Base-by-base conservation (phyloP, 2,888 invertebrate genomes). In the Drosophila pullipes region DNA sequence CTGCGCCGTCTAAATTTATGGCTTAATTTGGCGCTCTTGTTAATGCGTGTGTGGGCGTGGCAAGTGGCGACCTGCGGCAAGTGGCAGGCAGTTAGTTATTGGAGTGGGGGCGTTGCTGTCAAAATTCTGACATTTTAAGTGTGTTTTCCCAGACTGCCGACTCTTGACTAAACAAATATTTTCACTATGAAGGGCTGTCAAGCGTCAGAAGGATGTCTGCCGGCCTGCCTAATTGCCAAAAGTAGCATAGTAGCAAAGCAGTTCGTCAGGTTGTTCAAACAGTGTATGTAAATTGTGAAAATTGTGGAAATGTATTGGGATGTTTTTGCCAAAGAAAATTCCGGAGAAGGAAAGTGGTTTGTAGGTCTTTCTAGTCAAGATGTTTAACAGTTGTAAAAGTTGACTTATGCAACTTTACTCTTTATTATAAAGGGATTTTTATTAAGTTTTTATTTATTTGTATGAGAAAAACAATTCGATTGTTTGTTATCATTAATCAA, bases 21-120 rank as follows among this genome's bases (percentile, higher is more conserved):
- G 85, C 85, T 85, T 85, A 88, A 85, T 88, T 88, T 85, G 85
- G 83, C 77, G 85, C 76, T 88, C 88, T 85, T 80, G 77, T 88
- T 80, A 85, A 85, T 35, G 54, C n/a, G 85, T 85, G 88, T 82
- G 86, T 76, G 82, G 72, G 86, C 73, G 82, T 79, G 79, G 62
- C 76, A 54, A 55, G 55, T 55, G 74, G 60, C 68, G 28, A 57
- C 55, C 55, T 55, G 41, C 30, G 57, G 57, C 58, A 58, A 62
- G 49, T 59, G 28, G 37, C 64, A 49, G 52, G 13, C 30, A 13
- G 28, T 57, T 57, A 57, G 57, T 57, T 30, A 30, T n/a, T 53
- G 66, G 50, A 58, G 70, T 47, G 87, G 85, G 85, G 87, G 85
- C 85, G 78, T 65, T 50, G 69, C 88, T 88, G 85, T 88, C 85